Evolutionary conservation across 2,113 vertebrate species (phyloP).

Genomic region (Myanophis thanlyinensis): DNA sequence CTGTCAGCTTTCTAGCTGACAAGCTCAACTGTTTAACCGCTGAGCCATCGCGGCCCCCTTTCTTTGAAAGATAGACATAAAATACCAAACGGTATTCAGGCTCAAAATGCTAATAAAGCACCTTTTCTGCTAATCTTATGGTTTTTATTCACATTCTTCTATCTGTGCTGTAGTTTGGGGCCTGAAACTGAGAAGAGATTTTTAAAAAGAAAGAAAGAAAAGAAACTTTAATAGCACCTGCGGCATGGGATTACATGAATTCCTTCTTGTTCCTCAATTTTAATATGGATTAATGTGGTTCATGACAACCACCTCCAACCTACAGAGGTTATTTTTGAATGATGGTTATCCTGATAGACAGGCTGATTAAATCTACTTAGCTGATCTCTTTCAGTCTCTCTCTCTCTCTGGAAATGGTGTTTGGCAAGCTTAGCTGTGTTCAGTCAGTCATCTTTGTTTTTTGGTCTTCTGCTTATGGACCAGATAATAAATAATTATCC

Average conservation of each 20-base stretch:
- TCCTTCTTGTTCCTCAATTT: not conserved
- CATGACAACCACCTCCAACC: not conserved
- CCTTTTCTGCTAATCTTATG: not conserved
- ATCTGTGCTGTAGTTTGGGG: not conserved
- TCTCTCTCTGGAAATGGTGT: not conserved
- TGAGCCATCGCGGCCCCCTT: not conserved
- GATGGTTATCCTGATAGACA: not conserved
- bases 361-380: not conserved
- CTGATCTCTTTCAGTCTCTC: not conserved
- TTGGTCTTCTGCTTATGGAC: not conserved
- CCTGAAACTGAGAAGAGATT: not conserved
- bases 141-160: slow-evolving; percentile 1
- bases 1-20: not conserved
- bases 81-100: not conserved
- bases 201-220: not conserved
- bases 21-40: not conserved
- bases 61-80: not conserved
- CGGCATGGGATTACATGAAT: slow-evolving; percentile 3
- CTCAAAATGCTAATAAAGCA: not conserved
- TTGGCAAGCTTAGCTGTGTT: not conserved
- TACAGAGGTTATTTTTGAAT: not conserved
- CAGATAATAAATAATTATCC: not conserved
- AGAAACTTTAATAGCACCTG: not conserved
- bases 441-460: not conserved
- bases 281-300: slow-evolving; percentile 17